phyloP scores from a whole-genome alignment of 2,797 vertebrate species.

The Alca torda region DNA sequence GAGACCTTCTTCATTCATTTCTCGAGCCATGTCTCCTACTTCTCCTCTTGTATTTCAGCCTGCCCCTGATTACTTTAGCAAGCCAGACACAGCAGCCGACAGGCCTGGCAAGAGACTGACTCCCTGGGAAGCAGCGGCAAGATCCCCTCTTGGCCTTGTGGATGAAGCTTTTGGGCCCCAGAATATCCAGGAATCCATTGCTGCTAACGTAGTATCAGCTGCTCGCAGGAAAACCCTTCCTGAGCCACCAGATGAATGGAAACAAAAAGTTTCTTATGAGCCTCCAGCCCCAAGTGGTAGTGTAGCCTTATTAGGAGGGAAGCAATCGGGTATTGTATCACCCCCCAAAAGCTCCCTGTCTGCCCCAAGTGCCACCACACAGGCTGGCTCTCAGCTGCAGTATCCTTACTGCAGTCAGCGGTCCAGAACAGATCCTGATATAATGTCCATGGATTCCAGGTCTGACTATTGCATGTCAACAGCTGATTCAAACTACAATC shows the following conservation, averaged over 20 bases:
- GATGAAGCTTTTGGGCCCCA: conserved; percentile 89
- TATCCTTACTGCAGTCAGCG: conserved; percentile 78
- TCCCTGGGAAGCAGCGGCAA: conserved; percentile 93
- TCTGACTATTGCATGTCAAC: conserved; percentile 75
- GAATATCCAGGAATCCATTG: conserved; percentile 85
- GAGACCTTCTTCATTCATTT: conserved; percentile 61
- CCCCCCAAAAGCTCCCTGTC: conserved; percentile 68
- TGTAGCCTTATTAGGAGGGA: conserved; percentile 15
- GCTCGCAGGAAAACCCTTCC: conserved; percentile 88
- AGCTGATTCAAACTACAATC: conserved; percentile 79
- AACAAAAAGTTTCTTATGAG: conserved; percentile 76
- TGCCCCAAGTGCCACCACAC: conserved; percentile 47
- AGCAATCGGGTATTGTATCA: conserved; percentile 35
- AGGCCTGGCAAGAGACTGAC: conserved; percentile 80
- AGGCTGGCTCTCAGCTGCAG: conserved; percentile 77
- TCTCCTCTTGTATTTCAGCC: conserved; percentile 72
- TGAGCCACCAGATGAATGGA: conserved; percentile 84
- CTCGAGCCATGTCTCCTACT: conserved; percentile 68
- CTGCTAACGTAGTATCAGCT: conserved; percentile 83
- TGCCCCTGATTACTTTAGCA: conserved; percentile 55
- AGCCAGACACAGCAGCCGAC: conserved; percentile 67
- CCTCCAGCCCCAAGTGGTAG: conserved; percentile 30
- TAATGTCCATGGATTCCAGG: conserved; percentile 70
- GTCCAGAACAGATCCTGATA: conserved; percentile 76
- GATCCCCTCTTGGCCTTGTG: conserved; percentile 88